phyloP scores from a whole-genome alignment of 2,113 vertebrate species.

The Smithornis capensis region DNA sequence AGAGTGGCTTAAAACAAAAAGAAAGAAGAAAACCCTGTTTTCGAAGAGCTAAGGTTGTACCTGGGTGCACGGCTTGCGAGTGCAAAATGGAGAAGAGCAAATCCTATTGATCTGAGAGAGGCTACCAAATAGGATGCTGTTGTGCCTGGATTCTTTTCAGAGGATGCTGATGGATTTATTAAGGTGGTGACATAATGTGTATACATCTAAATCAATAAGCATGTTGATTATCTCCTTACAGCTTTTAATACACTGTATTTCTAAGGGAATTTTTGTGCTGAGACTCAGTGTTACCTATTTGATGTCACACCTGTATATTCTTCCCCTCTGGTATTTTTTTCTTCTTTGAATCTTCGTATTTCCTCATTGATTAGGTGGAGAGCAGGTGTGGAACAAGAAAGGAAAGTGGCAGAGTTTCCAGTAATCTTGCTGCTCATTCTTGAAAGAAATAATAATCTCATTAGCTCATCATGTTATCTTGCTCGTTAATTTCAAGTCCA shows the following conservation, averaged over 20 bases:
- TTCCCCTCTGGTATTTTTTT: background rate
- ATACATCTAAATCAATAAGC: background rate
- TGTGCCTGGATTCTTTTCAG: background rate
- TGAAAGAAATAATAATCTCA: background rate
- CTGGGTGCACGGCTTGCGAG: background rate
- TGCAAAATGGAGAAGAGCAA: slow-evolving; percentile 48
- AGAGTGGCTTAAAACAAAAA: background rate
- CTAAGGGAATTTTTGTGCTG: background rate
- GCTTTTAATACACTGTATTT: background rate
- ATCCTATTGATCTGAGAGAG: background rate
- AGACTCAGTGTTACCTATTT: background rate
- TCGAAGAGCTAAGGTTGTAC: background rate
- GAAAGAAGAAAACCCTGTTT: background rate
- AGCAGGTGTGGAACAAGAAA: background rate
- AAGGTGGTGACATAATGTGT: background rate
- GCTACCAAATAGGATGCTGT: background rate
- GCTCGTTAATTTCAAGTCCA: background rate
- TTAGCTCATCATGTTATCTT: background rate
- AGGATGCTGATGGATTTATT: background rate
- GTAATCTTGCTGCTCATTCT: background rate
- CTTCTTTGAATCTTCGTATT: background rate
- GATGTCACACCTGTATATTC: background rate
- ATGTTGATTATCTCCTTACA: background rate
- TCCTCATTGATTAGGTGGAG: background rate
- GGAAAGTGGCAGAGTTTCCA: background rate